Base-by-base conservation (phyloP, 2,888 invertebrate genomes). In the Plutella xylostella region DNA sequence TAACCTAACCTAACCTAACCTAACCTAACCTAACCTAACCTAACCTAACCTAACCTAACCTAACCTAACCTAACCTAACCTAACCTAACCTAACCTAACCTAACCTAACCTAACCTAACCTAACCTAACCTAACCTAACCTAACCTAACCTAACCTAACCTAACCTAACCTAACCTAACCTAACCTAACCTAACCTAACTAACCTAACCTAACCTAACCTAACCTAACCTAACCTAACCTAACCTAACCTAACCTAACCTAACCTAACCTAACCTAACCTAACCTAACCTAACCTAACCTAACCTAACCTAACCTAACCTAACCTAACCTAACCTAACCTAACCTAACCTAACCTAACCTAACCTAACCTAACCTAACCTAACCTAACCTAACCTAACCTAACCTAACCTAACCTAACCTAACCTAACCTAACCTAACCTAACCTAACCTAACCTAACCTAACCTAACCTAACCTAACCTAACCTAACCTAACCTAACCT, bases 401-500 rank as follows among this genome's bases (percentile, higher is more conserved):
- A 43, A 43, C 43, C 43, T 43, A 43, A 43, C 37, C 43, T 43
- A 43, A 37, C 43, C 43, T 43, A 43, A 43, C 43, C 43, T 38
- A 38, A 38, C 38, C 38, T 38, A 38, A 38, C 38, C 38, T 38
- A 38, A 38, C 44, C 34, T 35, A 33, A 22, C 33, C 34, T 44
- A 44, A 44, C 44, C 44, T 44, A 44, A 44, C 44, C 44, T 44
- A 44, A 44, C 44, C 44, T 44, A 39, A 44, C 51, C 51, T 48
- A 48, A 48, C 51, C 38, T 38, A 38, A 38, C 38, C 48, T 47
- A 46, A 48, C 48, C 42, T 43, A 43, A 45, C 45, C 44, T 45
- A 45, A 44, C 48, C 45, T 44, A 38, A 43, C 45, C 48, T 47
- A 47, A 47, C 48, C 47, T 47, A 48, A 47, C 47, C 49, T 47